Evolutionary conservation across 2,888 invertebrate genomes (phyloP).

Genomic region (Hypsopygia costalis): DNA sequence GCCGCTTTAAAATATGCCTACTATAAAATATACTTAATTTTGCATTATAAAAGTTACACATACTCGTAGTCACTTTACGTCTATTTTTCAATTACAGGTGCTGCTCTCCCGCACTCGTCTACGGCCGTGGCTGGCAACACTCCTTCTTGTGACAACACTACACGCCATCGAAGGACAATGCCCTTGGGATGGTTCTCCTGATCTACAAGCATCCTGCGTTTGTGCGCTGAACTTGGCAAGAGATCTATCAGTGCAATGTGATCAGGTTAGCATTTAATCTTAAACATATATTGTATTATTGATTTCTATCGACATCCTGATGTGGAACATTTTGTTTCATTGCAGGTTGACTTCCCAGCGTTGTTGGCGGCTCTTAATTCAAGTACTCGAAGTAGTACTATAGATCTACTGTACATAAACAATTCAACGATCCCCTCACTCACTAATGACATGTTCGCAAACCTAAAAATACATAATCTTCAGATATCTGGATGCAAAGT

Average conservation of each 20-base stretch:
- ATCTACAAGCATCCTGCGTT: constrained; percentile 90
- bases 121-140: constrained; percentile 35
- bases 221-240: constrained; percentile 93
- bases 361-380: constrained; percentile 87
- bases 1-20: too few species aligned
- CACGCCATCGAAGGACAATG: constrained; percentile 82
- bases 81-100: constrained; percentile 37
- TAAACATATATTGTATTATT: too few species aligned
- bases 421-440: constrained; percentile 89
- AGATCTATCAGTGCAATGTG: constrained; percentile 94
- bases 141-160: constrained; percentile 34
- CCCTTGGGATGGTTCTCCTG: constrained; percentile 90
- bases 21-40: too few species aligned
- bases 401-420: constrained; percentile 93
- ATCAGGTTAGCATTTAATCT: constrained; percentile 79
- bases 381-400: constrained; percentile 83
- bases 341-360: constrained; percentile 86
- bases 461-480: constrained; percentile 88
- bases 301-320: too few species aligned
- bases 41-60: too few species aligned
- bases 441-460: constrained; percentile 84
- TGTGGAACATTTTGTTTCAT: constrained; percentile 11
- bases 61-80: too few species aligned
- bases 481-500: constrained; percentile 92
- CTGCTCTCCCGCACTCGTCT: constrained; percentile 23